phyloP scores from a whole-genome alignment of 1,140 invertebrate species.

The Notospermus geniculatus region DNA sequence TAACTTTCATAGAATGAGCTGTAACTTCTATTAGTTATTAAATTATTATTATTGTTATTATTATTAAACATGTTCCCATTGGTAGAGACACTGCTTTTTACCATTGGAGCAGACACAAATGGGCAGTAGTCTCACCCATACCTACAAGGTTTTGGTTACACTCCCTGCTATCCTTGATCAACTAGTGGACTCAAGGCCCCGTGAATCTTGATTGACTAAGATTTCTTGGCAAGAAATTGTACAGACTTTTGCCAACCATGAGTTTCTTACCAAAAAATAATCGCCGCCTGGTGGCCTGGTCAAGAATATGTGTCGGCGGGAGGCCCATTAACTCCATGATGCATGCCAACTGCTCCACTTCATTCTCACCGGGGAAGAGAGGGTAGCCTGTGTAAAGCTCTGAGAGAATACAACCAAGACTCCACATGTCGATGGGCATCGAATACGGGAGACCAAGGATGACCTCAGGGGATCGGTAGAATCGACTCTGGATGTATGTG shows the following conservation, averaged over 20 bases:
- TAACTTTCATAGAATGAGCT: no score
- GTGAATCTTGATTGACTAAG: no score
- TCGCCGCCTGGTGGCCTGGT: constrained; percentile 46
- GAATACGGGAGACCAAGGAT: constrained; percentile 73
- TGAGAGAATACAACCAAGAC: constrained; percentile 93
- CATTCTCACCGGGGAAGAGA: constrained; percentile 56
- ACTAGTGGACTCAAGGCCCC: no score
- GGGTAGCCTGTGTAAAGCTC: constrained; percentile 75
- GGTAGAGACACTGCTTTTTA: not conserved
- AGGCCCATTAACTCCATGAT: constrained; percentile 55
- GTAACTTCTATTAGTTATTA: no score
- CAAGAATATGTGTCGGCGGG: constrained; percentile 45
- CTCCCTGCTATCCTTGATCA: no score
- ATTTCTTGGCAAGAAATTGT: no score
- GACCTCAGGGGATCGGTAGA: constrained; percentile 57
- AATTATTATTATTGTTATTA: no score
- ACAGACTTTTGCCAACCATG: no score
- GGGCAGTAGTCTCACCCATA: not conserved
- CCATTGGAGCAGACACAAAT: not conserved
- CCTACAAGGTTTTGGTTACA: no score
- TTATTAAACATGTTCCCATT: no score
- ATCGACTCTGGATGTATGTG: constrained; percentile 57
- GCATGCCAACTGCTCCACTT: constrained; percentile 56
- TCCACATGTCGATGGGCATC: constrained; percentile 79
- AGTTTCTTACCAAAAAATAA: constrained; percentile 48